These are phyloP conservation scores for Eurypyga helias DNA, from an alignment of 2,113 vertebrate genomes.

Conservation along the genomic window DNA sequence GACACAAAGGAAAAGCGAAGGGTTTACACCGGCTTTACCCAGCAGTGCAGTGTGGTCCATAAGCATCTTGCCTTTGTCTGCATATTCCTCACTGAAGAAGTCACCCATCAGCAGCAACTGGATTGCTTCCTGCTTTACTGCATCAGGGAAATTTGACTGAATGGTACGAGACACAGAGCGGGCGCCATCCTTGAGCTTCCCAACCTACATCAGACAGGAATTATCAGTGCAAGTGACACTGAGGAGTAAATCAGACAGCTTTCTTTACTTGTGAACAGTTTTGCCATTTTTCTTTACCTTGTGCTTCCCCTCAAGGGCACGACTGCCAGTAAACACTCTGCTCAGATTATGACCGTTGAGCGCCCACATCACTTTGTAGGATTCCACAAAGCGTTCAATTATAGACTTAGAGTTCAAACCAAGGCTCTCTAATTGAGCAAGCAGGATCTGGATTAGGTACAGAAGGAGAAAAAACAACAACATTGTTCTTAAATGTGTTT, in stretches of 20 bases:
- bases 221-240: neutral
- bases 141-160: slow-evolving; percentile 82
- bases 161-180: slow-evolving; percentile 81
- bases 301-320: slow-evolving; percentile 81
- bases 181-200: slow-evolving; percentile 83
- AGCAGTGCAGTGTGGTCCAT: slow-evolving; percentile 78
- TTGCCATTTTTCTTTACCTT: slow-evolving; percentile 72
- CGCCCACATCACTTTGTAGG: slow-evolving; percentile 82
- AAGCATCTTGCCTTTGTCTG: slow-evolving; percentile 78
- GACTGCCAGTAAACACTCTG: slow-evolving; percentile 81
- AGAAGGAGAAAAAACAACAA: neutral
- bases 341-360: slow-evolving; percentile 80
- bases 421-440: slow-evolving; percentile 78
- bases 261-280: neutral
- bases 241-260: neutral
- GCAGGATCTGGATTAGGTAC: slow-evolving; percentile 73
- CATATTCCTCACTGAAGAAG: slow-evolving; percentile 72
- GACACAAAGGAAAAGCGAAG: neutral
- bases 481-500: neutral
- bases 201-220: slow-evolving; percentile 67
- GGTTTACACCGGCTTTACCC: slow-evolving; percentile 56
- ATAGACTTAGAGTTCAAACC: slow-evolving; percentile 76
- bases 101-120: slow-evolving; percentile 79
- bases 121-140: slow-evolving; percentile 82
- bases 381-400: slow-evolving; percentile 79